phyloP scores from a whole-genome alignment of 1,140 invertebrate genomes.

The Plodia interpunctella region DNA sequence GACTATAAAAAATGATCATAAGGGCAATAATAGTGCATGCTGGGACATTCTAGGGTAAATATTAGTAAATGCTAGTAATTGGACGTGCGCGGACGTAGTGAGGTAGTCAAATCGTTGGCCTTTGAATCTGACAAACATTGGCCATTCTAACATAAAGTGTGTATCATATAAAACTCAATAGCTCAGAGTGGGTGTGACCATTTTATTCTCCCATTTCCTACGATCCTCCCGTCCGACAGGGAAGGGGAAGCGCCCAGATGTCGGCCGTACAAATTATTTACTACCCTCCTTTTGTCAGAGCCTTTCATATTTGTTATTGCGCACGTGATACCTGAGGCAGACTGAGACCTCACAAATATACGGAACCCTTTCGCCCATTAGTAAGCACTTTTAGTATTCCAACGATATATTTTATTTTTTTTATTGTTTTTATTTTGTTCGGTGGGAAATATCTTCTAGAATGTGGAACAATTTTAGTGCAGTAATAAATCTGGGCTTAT shows the following conservation, averaged over 20 bases:
- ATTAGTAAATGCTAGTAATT: too few relatives aligned
- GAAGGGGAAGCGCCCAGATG: constrained; percentile 59
- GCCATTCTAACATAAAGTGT: constrained; percentile 9
- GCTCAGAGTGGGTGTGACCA: constrained; percentile 45
- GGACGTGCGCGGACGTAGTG: too few relatives aligned
- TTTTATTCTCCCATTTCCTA: constrained; percentile 39
- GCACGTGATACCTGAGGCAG: not conserved
- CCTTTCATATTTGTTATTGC: constrained; percentile 9
- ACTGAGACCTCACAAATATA: constrained; percentile 1
- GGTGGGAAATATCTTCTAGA: too few relatives aligned
- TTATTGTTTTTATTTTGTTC: constrained; percentile 11
- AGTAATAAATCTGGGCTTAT: too few relatives aligned
- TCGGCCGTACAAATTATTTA: constrained; percentile 34
- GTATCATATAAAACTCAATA: constrained; percentile 38
- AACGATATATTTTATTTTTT: not conserved
- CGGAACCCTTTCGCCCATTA: constrained; percentile 3
- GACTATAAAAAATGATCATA: too few relatives aligned
- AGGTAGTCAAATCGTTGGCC: too few relatives aligned
- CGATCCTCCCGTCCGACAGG: constrained; percentile 33
- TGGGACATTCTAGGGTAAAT: too few relatives aligned
- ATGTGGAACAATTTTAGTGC: too few relatives aligned
- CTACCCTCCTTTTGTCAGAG: constrained; percentile 41
- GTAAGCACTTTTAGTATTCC: not conserved
- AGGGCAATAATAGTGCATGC: too few relatives aligned
- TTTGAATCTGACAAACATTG: not conserved